Conservation (phyloP, 2,797 vertebrate genomes). For the Apogon hyalosoma region DNA sequence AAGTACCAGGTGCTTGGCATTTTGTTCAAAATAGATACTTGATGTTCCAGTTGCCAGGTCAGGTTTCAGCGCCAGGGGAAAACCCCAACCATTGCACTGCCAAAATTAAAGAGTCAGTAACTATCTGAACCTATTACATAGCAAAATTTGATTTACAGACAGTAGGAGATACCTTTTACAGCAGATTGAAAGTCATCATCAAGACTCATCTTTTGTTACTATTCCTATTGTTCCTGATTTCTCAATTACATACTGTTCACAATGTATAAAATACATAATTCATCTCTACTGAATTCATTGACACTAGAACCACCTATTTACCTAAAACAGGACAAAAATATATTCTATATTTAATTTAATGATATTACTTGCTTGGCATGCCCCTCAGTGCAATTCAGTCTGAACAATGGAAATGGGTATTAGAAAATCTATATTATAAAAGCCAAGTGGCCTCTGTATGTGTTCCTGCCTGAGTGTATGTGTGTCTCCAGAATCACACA, state of each 20-base stretch:
- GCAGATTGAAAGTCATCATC: conserved; percentile 1
- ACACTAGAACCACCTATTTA: too few species aligned
- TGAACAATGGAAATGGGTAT: too few species aligned
- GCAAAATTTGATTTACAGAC: conserved; percentile 27
- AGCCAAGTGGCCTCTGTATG: too few species aligned
- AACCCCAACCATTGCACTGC: conserved; percentile 34
- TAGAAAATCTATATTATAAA: too few species aligned
- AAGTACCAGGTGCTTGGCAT: conserved; percentile 43
- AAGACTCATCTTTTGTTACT: neutral
- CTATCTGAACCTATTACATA: conserved; percentile 31
- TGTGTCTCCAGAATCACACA: too few species aligned
- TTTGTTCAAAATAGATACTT: conserved; percentile 68
- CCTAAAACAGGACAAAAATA: too few species aligned
- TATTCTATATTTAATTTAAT: too few species aligned
- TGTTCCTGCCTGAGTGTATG: too few species aligned
- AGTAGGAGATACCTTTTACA: conserved; percentile 37
- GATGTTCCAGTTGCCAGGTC: conserved; percentile 52
- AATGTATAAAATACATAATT: neutral
- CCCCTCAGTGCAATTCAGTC: too few species aligned
- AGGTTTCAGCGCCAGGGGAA: conserved; percentile 61
- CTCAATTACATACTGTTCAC: neutral
- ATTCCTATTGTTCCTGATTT: neutral
- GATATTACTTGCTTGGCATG: too few species aligned
- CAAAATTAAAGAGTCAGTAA: conserved; percentile 47
- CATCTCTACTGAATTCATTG: neutral